Evolutionary conservation across 2,797 vertebrate genomes (phyloP), one percentile per base, ranked within the genome.

Genomic region (Myripristis jacobus): DNA sequence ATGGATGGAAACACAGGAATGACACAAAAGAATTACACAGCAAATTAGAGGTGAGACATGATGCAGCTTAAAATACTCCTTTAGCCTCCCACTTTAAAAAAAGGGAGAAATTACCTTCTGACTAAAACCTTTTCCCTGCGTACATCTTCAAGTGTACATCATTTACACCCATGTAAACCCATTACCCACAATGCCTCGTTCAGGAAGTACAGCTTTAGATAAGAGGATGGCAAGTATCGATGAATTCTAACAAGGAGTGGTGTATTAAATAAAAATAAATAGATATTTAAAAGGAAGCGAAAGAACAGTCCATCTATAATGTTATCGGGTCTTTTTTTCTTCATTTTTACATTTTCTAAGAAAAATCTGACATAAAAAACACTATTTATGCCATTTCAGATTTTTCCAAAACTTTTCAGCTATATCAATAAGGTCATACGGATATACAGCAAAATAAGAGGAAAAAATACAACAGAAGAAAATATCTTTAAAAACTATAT

Each of bases 311-410:
- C 94, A 94, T 96, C 95, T 96, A 92, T 85, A 56, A 82, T 90
- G 82, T 92, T 89, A 95, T 94, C 93, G 94, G 92, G 92, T 92
- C 63, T 92, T 91, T 93, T 96, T 96, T 96, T 95, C 93, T 95
- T 95, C 68, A 83, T 92, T 93, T 96, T 92, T 89, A 95, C 94
- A 95, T 96, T 96, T 93, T 94, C 95, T 96, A 95, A 95, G 95
- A 96, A 97, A 96, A 97, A 97, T 95, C 95, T 95, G 95, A 95
- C 95, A 92, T 95, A 95, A 96, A 95, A 96, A 95, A 96, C 94
- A 95, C 92, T 71, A 87, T 95, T 60, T 94, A 93, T 95, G 96
- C 94, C 93, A 93, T 95, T 94, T 95, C 95, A 96, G 95, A 96
- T 95, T 96, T 95, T 96, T 95, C 95, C 86, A 93, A 93, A 93